Base-by-base conservation (phyloP, 2,797 vertebrate species). In the Prionace glauca region DNA sequence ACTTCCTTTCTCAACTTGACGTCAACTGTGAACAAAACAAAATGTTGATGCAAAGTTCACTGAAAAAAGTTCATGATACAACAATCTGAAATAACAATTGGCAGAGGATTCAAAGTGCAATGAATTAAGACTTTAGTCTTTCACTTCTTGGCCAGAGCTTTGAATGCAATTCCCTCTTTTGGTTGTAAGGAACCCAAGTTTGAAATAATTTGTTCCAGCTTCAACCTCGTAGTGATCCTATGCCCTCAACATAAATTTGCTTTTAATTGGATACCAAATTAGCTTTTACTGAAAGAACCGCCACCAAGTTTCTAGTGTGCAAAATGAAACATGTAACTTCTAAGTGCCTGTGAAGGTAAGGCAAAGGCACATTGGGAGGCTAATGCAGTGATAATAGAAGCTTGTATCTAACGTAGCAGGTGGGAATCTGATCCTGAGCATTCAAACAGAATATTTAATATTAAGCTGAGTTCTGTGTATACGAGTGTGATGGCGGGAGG, bases 201-300 rank as follows among this genome's bases (percentile, higher is more conserved):
- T 32, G 87, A 32, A 90, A 62, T 32, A 60, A 90, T 5, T 62
- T 90, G 14, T 90, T 12, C 18, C 12, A 60, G 50, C 7, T 12
- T 90, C 56, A 90, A 90, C 26, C 56, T 62, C n/a, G 14, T 60
- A 2, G 86, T 56, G 29, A 62, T 60, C 9, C 4, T 18, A 1
- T 65, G 4, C 56, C 14, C 60, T 56, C 45, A 88, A 88, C 26
- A 18, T n/a, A 88, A 60, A 32, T 16, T 45, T 90, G 56, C 16
- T 90, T 32, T 60, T n/a, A n/a, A 62, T 90, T 90, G 60, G 87
- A n/a, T 90, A 90, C 87, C 24, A 88, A 88, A 88, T 56, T 12
- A 29, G 50, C 50, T 2, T 60, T 62, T 62, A 90, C 56, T 86
- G 12, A 50, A 32, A 90, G 5, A 22, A 41, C 0, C 16, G 18